These are phyloP conservation scores for Ophioninae sp. DNA, from an alignment of 2,888 invertebrate genomes.

Conservation along the genomic window DNA sequence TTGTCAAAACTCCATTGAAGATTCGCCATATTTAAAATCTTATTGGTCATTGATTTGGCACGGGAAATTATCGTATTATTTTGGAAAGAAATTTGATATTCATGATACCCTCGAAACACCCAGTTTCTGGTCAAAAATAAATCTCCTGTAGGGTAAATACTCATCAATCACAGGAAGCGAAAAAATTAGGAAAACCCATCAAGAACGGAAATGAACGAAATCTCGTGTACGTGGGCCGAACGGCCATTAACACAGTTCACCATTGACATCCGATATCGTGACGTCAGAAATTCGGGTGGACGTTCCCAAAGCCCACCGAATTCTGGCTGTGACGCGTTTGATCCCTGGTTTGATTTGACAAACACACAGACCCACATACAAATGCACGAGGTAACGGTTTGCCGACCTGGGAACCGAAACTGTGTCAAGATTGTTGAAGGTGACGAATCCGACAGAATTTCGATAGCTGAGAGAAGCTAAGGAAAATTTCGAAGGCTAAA, in stretches of 20 bases:
- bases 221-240: neutral
- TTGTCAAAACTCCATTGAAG: too few relatives aligned
- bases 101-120: neutral
- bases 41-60: neutral
- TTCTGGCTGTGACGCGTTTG: slow-evolving; percentile 31
- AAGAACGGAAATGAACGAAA: neutral
- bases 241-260: neutral
- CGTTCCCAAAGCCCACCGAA: neutral
- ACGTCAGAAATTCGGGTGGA: neutral
- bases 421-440: neutral
- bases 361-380: neutral
- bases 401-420: neutral
- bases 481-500: neutral
- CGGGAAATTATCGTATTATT: neutral
- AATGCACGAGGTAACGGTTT: neutral
- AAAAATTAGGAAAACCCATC: neutral
- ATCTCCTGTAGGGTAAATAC: neutral
- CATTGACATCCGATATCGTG: neutral
- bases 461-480: neutral
- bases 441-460: neutral
- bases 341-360: slow-evolving; percentile 5
- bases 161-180: neutral
- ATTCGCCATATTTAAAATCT: too few relatives aligned
- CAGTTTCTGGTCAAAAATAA: neutral
- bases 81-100: neutral